Base-by-base conservation (phyloP, 2,113 vertebrate species). In the Deroptyus accipitrinus region DNA sequence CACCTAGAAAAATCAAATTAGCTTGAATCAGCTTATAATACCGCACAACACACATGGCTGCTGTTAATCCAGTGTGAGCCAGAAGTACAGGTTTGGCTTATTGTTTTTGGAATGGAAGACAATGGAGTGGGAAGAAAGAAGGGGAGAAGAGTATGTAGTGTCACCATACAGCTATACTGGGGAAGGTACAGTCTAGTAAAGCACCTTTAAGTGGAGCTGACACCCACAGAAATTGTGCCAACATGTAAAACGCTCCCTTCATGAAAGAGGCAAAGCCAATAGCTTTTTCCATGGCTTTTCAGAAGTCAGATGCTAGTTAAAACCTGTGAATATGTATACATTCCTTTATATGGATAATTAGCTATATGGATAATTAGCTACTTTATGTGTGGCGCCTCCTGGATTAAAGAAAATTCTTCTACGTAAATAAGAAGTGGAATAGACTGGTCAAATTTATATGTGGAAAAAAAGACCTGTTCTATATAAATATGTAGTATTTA, bases 361-460 rank as follows among this genome's bases (percentile, higher is more conserved):
- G 92, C 96, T 96, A 85, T 93, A 95, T 95, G 95, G 95, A 96
- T 97, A 98, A 98, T 97, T 97, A 98, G 92, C 96, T 96, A 85
- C 96, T 97, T 98, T 96, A 97, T 86, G 95, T 91, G 95, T 97
- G 98, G 98, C 97, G 98, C 98, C 98, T 98, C 94, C 76, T 97
- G 98, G 98, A 98, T 98, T 98, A 98, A 94, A 96, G 95, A 97
- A 94, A 96, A 96, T 97, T 98, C 93, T 95, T 92, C 70, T 93
- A 97, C 97, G 96, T 96, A 98, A 98, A 97, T 98, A 88, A 93
- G 93, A 83, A 63, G 46, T 73, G 69, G 73, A 84, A 94, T 46
- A 91, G 64, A 86, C 90, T 87, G 95, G 92, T 94, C 88, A 97
- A 89, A 88, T 86, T 78, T 93, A 72, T 86, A 86, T n/a, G 31